Base-by-base conservation (phyloP, 1,140 invertebrate species). In the Trachymyrmex cornetzi region DNA sequence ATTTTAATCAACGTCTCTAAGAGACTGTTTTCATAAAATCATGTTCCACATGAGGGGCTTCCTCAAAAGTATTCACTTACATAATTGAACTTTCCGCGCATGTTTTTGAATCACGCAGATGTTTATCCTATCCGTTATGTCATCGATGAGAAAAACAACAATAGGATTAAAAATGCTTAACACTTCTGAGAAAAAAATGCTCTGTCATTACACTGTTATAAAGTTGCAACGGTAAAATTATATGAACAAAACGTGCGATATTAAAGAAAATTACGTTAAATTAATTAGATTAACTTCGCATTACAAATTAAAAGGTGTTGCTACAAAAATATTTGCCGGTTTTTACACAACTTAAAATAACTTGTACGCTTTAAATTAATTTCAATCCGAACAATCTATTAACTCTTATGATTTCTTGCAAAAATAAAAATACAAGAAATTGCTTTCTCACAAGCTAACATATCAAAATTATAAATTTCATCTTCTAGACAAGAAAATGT, bases 61-160 rank as follows among this genome's bases (percentile, higher is more conserved):
- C 24, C 27, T n/a, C 34, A 38, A 50, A 53, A 55, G 19, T 16
- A 24, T 61, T 44, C n/a, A 44, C 38, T 80, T 67, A 34, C 14
- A 80, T 55, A 67, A 80, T 67, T 80, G n/a, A 27, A 80, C 55
- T 80, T 53, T 80, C n/a, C 14, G 48, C 30, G 30, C 30, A 22
- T 4, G 7, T 55, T 66, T 50, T 66, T 34, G 11, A 55, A 57
- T 11, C 4, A 38, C 22, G n/a, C 16, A 34, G 34, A 69, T 80
- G 44, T 80, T 80, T 81, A 71, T 55, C 16, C 9, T 19, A 12
- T 22, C 19, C 19, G 38, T 81, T 81, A 63, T 38, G 14, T 81
- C 44, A 79, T 66, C 77, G 9, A 0, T 12, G 24, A 48, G 19
- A 63, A 44, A 27, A 34, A 38, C 12, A 77, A 63, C 22, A 61